Percentiles rank a stretch among this genome's conserved stretches.
Conservation (phyloP, 2,888 invertebrate genomes). For the Phyto melanocephala region DNA sequence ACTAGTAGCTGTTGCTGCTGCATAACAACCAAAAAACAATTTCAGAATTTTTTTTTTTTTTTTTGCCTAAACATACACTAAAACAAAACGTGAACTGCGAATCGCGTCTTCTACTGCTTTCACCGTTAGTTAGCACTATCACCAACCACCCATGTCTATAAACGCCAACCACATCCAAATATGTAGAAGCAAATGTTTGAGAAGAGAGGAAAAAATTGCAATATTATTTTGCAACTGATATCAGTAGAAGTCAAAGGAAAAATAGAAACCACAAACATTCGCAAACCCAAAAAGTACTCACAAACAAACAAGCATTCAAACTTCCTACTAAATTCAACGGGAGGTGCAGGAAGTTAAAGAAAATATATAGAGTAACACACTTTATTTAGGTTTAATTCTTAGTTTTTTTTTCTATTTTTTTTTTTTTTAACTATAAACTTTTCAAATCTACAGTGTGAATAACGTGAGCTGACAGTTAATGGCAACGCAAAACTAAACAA, state of each 20-base stretch:
- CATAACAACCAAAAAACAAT: slow-evolving; percentile 61
- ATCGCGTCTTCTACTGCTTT: slow-evolving; percentile 16
- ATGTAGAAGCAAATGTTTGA: neutral
- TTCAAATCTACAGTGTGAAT: slow-evolving; percentile 34
- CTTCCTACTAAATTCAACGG: neutral
- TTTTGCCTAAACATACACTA: slow-evolving; percentile 26
- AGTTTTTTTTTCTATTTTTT: slow-evolving; percentile 9
- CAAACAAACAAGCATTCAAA: neutral
- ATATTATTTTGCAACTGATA: slow-evolving; percentile 48
- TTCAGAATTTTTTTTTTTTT: slow-evolving; percentile 49
- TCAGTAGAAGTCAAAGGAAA: slow-evolving; percentile 28
- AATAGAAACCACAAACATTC: slow-evolving; percentile 44
- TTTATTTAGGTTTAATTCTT: too few species aligned
- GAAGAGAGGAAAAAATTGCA: slow-evolving; percentile 29
- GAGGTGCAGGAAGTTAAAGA: neutral
- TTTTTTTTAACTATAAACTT: slow-evolving; percentile 9
- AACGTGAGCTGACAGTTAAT: slow-evolving; percentile 29
- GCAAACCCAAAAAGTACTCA: slow-evolving; percentile 16
- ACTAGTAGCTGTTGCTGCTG: slow-evolving; percentile 60
- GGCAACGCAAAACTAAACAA: neutral
- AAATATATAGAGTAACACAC: slow-evolving; percentile 19
- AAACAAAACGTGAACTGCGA: neutral
- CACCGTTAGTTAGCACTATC: slow-evolving; percentile 4
- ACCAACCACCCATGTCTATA: slow-evolving; percentile 29
- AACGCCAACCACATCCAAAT: slow-evolving; percentile 8